A percentile compares a stretch with the other conserved stretches of the same genome.
phyloP scores from a whole-genome alignment of 2,113 vertebrate genomes.

The Cryptotis parvus region DNA sequence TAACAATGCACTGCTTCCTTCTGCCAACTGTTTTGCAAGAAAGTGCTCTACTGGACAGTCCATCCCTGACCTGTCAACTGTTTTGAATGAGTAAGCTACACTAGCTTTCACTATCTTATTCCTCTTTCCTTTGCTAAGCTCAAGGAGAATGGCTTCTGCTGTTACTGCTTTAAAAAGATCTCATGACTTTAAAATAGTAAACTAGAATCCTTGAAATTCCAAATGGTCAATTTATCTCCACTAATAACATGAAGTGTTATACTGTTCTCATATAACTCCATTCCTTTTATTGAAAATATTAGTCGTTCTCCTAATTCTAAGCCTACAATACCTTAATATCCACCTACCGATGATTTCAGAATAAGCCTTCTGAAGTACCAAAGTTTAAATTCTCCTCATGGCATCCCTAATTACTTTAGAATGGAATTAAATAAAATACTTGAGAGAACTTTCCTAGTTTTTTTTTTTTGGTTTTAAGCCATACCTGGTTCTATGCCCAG shows the following conservation, averaged over 20 bases:
- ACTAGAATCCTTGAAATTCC: not conserved
- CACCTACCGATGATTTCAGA: conserved; percentile 50
- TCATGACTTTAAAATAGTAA: conserved; percentile 31
- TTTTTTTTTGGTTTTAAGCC: too few species aligned
- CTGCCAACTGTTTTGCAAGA: not conserved
- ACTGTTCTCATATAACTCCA: not conserved
- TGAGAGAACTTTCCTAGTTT: conserved; percentile 36
- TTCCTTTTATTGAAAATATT: not conserved
- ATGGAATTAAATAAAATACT: conserved; percentile 48
- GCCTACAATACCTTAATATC: not conserved
- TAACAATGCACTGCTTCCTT: conserved; percentile 16
- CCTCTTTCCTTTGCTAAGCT: not conserved
- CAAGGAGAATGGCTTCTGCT: conserved; percentile 50
- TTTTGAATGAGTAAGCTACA: not conserved
- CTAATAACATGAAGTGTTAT: not conserved
- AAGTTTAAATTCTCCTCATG: conserved; percentile 40
- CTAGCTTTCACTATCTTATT: conserved; percentile 31
- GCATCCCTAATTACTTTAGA: conserved; percentile 53
- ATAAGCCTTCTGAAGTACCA: conserved; percentile 60
- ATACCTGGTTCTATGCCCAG: too few species aligned
- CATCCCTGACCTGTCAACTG: not conserved
- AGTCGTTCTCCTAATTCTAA: conserved; percentile 50
- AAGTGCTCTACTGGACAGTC: too few species aligned
- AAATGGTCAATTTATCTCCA: not conserved
- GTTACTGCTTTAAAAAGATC: conserved; percentile 45